Evolutionary conservation across 2,113 vertebrate genomes (phyloP), one percentile per base, ranked within the genome.

Genomic region (Speoplatyrhinus poulsoni): DNA sequence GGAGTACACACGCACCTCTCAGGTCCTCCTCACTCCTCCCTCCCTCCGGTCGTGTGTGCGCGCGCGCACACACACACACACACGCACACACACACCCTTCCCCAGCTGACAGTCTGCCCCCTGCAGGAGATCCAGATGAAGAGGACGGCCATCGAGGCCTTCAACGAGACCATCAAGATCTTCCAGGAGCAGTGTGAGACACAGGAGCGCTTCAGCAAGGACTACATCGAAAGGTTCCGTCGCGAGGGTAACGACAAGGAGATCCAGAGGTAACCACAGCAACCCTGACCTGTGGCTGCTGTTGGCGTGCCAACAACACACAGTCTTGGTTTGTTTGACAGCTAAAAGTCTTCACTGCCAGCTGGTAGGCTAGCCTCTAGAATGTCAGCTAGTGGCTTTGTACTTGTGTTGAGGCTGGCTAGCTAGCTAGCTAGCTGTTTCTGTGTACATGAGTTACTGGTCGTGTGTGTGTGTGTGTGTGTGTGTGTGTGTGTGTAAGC

Each of bases 121-220:
- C 65, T 15, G 2, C 82, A 92, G 96, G 98, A 99, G 93, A 99
- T 99, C 80, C 98, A 99, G 86, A 99, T 99, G 98, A 99, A 99
- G 93, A 93, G 96, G 86, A 99, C 98, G 33, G 98, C 98, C 84
- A 99, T 98, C 73, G 98, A 99, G 92, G 98, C 98, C 15, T 99
- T 99, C 84, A 99, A 98, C 67, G 98, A 99, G 93, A 99, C 98
- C 83, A 99, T 99, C 79, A 99, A 99, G 91, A 99, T 99, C 93
- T 99, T 99, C 80, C 96, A 99, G 91, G 98, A 99, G 82, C 98
- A 99, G 88, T 98, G 97, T 84, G 96, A 98, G 91, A 99, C 96
- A 0, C 98, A 99, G 86, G 98, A 99, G 85, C 93, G 97, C 85
- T 99, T 98, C 92, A 99, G 97, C 88, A 99, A 98, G 76, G 98